These are phyloP conservation scores for Meles meles DNA, from an alignment of 2,113 vertebrate species.

Conservation along the genomic window DNA sequence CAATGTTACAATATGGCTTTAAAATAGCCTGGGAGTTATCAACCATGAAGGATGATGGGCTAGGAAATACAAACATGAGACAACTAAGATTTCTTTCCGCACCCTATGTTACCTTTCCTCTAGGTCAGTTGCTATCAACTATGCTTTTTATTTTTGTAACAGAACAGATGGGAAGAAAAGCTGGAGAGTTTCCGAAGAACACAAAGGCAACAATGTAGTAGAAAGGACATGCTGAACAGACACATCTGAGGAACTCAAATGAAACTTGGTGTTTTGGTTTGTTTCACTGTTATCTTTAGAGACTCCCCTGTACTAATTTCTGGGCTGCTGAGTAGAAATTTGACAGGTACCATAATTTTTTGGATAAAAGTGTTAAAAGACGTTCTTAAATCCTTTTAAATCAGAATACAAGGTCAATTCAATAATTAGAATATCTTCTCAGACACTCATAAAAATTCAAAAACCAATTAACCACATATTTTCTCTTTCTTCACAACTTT, in stretches of 20 bases:
- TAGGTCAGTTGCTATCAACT: neutral
- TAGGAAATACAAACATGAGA: neutral
- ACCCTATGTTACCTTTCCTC: neutral
- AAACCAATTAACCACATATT: neutral
- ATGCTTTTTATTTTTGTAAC: neutral
- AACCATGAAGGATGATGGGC: neutral
- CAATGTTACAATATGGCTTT: neutral
- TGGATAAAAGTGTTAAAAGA: neutral
- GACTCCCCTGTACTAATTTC: neutral
- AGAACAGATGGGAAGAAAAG: neutral
- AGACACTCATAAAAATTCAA: neutral
- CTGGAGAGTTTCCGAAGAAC: neutral
- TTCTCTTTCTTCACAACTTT: neutral
- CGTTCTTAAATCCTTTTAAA: neutral
- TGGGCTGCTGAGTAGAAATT: neutral
- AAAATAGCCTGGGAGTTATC: neutral
- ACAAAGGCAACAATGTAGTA: neutral
- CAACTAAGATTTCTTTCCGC: neutral
- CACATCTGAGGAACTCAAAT: neutral
- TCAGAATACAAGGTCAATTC: neutral
- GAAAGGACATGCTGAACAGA: neutral
- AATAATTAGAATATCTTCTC: neutral
- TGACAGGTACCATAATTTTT: neutral
- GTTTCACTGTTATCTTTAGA: neutral
- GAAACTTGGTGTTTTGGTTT: neutral